Conservation (phyloP, 1,140 invertebrate species). For the Listronotus oregonensis region DNA sequence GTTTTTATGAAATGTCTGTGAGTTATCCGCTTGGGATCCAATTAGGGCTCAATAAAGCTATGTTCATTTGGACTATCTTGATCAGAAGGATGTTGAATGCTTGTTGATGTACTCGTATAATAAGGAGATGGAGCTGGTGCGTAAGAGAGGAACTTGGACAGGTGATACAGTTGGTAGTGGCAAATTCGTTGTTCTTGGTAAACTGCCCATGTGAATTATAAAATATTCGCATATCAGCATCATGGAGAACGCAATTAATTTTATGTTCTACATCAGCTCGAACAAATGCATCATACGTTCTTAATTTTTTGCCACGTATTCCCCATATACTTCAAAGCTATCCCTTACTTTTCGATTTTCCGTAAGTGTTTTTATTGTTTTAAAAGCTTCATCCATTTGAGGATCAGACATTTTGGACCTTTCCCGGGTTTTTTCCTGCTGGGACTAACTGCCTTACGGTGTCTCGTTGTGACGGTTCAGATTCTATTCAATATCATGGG, state of each 20-base stretch:
- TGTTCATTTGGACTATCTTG: background rate
- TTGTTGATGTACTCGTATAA: background rate
- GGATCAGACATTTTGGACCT: background rate
- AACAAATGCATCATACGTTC: background rate
- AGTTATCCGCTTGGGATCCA: no score
- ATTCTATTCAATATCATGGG: no score
- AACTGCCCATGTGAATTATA: slow-evolving; percentile 2
- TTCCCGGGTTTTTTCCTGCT: background rate
- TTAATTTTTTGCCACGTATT: slow-evolving; percentile 26
- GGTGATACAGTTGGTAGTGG: no score
- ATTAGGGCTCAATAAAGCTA: background rate
- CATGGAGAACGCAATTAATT: slow-evolving; percentile 27
- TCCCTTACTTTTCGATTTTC: background rate
- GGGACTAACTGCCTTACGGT: no score
- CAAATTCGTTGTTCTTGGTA: no score
- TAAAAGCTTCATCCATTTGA: background rate
- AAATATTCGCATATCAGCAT: slow-evolving; percentile 24
- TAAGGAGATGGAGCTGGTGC: background rate
- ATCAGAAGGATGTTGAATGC: no score
- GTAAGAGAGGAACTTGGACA: no score
- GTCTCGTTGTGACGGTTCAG: no score
- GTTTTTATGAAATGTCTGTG: no score
- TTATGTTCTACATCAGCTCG: slow-evolving; percentile 22
- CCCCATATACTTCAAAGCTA: slow-evolving; percentile 14
- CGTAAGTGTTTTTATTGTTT: background rate